These are phyloP conservation scores for Todiramphus saurophagus DNA, from an alignment of 2,113 vertebrate species.

Conservation along the genomic window DNA sequence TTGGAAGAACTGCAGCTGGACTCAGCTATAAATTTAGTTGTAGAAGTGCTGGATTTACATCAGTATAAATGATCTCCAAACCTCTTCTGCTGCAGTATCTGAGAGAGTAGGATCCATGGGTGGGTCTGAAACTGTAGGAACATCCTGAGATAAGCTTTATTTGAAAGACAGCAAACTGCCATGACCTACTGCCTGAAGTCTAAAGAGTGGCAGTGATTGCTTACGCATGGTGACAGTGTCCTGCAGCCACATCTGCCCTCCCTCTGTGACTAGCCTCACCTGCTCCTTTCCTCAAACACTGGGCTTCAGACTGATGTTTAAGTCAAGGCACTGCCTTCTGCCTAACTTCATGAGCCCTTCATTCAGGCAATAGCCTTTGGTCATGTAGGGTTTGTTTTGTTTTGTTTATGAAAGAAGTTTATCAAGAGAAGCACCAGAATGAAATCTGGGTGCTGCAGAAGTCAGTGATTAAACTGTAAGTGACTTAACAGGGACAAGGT, in stretches of 20 bases:
- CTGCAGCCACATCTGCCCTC: background rate
- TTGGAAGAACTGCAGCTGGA: background rate
- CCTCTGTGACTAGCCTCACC: background rate
- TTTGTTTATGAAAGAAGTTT: background rate
- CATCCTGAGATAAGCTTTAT: background rate
- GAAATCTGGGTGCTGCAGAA: background rate
- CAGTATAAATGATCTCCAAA: background rate
- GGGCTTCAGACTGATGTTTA: background rate
- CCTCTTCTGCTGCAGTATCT: fast-evolving
- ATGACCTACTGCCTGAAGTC: background rate
- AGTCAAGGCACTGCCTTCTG: background rate
- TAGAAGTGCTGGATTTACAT: background rate
- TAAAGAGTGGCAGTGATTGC: background rate
- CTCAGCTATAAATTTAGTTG: background rate
- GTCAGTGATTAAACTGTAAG: background rate
- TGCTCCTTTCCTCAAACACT: background rate
- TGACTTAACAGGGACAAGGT: background rate
- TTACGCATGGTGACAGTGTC: background rate
- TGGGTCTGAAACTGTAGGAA: background rate
- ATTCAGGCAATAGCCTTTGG: background rate
- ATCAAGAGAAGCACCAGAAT: background rate
- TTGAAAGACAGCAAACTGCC: background rate
- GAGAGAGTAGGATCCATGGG: background rate
- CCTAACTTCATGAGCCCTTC: background rate
- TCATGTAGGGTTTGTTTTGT: background rate